These are phyloP conservation scores for Saccostrea glomerata DNA, from an alignment of 1,140 invertebrate species.

Conservation along the genomic window DNA sequence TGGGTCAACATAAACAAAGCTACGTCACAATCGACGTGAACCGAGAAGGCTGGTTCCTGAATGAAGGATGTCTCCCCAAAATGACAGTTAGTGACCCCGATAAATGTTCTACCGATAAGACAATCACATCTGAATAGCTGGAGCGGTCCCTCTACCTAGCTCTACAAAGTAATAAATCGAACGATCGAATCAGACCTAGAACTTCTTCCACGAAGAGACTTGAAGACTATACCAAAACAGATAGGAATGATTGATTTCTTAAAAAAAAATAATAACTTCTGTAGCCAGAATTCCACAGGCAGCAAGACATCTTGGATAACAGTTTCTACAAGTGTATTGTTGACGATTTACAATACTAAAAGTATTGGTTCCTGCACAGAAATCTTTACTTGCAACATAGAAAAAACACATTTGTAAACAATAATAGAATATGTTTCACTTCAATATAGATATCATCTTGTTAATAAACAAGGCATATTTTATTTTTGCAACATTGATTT, in stretches of 20 bases:
- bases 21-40: constrained; percentile 25
- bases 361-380: too few relatives aligned
- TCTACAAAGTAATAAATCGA: constrained; percentile 25
- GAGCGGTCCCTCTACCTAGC: constrained; percentile 6
- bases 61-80: constrained; percentile 11
- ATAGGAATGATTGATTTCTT: background rate
- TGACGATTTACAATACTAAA: too few relatives aligned
- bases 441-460: too few relatives aligned
- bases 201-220: background rate
- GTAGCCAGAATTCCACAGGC: too few relatives aligned
- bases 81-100: constrained; percentile 26
- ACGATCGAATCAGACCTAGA: background rate
- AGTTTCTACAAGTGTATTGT: too few relatives aligned
- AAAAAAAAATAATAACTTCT: too few relatives aligned
- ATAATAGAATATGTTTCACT: too few relatives aligned
- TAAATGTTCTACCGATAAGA: constrained; percentile 15
- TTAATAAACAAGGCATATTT: too few relatives aligned
- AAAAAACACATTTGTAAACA: too few relatives aligned
- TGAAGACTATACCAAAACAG: background rate
- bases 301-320: too few relatives aligned
- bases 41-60: constrained; percentile 7
- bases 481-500: too few relatives aligned
- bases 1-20: constrained; percentile 31
- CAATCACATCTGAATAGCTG: background rate
- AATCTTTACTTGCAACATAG: too few relatives aligned